These are phyloP conservation scores for Pammene fasciana DNA, from an alignment of 2,888 invertebrate genomes.

Conservation along the genomic window DNA sequence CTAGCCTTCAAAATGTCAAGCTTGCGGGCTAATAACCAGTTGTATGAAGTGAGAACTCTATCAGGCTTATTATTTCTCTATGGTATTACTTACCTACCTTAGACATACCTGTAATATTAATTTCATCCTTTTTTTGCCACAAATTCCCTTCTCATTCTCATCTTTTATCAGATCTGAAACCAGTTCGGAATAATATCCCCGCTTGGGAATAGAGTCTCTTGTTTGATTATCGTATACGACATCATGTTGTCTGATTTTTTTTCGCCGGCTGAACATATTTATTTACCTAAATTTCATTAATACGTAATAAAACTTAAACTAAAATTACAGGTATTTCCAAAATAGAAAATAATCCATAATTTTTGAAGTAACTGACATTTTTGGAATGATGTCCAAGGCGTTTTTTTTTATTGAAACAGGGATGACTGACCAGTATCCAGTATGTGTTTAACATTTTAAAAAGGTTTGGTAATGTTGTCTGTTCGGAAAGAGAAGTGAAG, in stretches of 20 bases:
- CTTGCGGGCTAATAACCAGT: too few species aligned
- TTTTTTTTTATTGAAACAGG: not conserved
- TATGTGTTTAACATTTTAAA: not conserved
- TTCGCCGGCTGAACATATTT: conserved; percentile 70
- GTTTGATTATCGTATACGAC: conserved; percentile 68
- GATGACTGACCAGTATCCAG: not conserved
- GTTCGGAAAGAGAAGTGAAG: too few species aligned
- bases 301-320: conserved; percentile 31
- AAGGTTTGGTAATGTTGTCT: too few species aligned
- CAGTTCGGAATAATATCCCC: conserved; percentile 86
- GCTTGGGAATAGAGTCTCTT: conserved; percentile 66
- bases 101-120: conserved; percentile 65
- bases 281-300: conserved; percentile 1
- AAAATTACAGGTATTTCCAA: conserved; percentile 8
- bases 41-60: too few species aligned
- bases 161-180: conserved; percentile 79
- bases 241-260: conserved; percentile 70
- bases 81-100: too few species aligned
- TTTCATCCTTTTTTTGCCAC: conserved; percentile 75
- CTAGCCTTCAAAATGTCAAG: too few species aligned
- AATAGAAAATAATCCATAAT: conserved; percentile 10
- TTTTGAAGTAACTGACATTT: conserved; percentile 3
- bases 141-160: conserved; percentile 62
- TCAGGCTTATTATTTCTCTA: too few species aligned
- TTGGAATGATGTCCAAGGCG: not conserved